Evolutionary conservation across 2,113 vertebrate species (phyloP).

Genomic region (Campylorhamphus procurvoides): DNA sequence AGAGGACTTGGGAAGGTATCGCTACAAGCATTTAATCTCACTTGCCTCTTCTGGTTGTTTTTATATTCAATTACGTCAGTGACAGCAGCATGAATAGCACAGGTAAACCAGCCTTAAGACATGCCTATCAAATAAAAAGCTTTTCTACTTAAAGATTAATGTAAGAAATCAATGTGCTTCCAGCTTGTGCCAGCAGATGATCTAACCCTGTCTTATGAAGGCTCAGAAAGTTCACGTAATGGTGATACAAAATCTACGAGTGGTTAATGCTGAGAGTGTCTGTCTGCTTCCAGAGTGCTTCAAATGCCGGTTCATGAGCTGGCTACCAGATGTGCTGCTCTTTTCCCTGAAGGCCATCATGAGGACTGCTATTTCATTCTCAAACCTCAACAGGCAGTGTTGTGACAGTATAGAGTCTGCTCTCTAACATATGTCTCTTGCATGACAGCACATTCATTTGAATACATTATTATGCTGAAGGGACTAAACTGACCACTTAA

Average conservation of each 20-base stretch:
- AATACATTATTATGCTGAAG: neutral
- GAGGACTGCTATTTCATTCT: neutral
- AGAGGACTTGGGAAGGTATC: neutral
- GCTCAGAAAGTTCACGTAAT: neutral
- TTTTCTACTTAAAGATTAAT: slow-evolving; percentile 35
- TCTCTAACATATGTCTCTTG: slow-evolving; percentile 7
- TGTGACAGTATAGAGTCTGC: slow-evolving; percentile 4
- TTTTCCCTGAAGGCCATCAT: slow-evolving; percentile 10
- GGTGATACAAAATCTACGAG: slow-evolving; percentile 35
- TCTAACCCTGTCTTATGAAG: slow-evolving; percentile 12
- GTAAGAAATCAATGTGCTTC: slow-evolving; percentile 25
- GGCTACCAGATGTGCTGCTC: slow-evolving; percentile 48
- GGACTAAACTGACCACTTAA: slow-evolving; percentile 29
- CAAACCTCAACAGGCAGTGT: neutral
- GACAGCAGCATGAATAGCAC: neutral
- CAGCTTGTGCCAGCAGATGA: slow-evolving; percentile 8
- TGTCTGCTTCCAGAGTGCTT: neutral
- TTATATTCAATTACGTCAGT: neutral
- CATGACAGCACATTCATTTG: slow-evolving; percentile 28
- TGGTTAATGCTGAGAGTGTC: neutral
- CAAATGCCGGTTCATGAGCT: neutral
- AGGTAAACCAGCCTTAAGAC: slow-evolving; percentile 21
- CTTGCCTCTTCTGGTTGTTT: neutral
- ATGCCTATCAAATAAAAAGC: neutral
- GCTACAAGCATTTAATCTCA: neutral